Evolutionary conservation across 2,797 vertebrate species (phyloP).

Genomic region (Paramormyrops hopkinsi): DNA sequence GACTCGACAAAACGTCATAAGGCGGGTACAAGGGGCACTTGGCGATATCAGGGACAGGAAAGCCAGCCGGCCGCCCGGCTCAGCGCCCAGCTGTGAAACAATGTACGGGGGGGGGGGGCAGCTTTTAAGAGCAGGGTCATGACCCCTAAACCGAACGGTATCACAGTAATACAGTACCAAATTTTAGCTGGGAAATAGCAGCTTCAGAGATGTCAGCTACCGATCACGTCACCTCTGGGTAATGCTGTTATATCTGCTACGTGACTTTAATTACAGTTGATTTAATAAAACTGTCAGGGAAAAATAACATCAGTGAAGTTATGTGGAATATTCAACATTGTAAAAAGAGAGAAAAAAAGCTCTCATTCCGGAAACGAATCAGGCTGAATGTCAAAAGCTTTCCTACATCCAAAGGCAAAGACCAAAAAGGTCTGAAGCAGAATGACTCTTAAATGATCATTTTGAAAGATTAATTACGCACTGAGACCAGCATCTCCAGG

Average conservation of each 20-base stretch:
- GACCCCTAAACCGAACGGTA: neutral
- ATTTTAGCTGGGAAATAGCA: neutral
- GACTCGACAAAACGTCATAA: conserved; percentile 39
- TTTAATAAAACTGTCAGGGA: neutral
- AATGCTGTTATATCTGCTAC: neutral
- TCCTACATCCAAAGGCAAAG: neutral
- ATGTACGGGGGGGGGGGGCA: neutral
- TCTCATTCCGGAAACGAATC: neutral
- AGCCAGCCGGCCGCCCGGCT: conserved; percentile 15
- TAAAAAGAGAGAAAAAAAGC: neutral
- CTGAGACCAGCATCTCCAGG: neutral
- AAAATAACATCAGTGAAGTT: neutral
- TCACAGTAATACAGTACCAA: neutral
- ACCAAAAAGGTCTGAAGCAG: neutral
- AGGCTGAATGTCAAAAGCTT: neutral
- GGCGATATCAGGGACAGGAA: conserved; percentile 37
- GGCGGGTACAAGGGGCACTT: conserved; percentile 17
- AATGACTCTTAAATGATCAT: neutral
- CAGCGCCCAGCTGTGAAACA: neutral
- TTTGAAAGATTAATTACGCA: neutral
- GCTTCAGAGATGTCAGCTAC: neutral
- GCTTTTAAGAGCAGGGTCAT: neutral
- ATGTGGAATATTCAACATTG: neutral
- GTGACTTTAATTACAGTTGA: neutral
- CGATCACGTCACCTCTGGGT: neutral